A percentile compares a stretch with the other conserved stretches of the same genome.
Evolutionary conservation across 2,888 invertebrate genomes (phyloP).

Genomic region (Acanthosepion pharaonis): DNA sequence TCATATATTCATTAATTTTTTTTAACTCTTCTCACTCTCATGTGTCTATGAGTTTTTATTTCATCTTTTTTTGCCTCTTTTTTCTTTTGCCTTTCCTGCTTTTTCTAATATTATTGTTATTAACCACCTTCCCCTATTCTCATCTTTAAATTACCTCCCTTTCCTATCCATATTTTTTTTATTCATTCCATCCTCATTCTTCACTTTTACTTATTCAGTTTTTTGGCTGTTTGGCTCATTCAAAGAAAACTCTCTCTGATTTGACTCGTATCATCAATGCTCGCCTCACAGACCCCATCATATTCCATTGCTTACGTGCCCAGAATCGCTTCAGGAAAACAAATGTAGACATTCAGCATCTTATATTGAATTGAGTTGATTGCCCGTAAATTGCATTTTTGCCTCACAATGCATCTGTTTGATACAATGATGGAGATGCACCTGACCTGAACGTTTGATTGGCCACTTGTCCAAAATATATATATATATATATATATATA

Average conservation of each 20-base stretch:
- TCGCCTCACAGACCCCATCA: not conserved
- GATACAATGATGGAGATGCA: constrained; percentile 4
- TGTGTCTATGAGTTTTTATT: not conserved
- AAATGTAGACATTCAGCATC: not conserved
- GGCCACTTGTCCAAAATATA: not conserved
- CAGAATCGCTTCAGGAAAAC: not conserved
- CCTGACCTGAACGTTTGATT: constrained; percentile 33
- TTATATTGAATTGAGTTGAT: constrained; percentile 22
- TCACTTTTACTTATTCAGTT: constrained; percentile 9
- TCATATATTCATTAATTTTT: not conserved
- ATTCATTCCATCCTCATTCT: not conserved
- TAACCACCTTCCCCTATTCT: not conserved
- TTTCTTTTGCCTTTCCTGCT: not conserved
- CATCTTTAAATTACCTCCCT: not conserved
- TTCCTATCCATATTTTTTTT: not conserved
- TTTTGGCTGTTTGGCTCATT: not conserved
- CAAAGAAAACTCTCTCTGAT: not conserved
- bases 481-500: not conserved
- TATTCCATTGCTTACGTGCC: constrained; percentile 33
- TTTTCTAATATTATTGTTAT: not conserved
- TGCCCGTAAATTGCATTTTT: not conserved
- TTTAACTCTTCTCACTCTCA: not conserved
- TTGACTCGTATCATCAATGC: not conserved
- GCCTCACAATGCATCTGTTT: constrained; percentile 18
- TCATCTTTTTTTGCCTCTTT: not conserved